A percentile compares a stretch with the other conserved stretches of the same genome.
phyloP scores from a whole-genome alignment of 2,797 vertebrate genomes.

The Crocidura indochinensis region DNA sequence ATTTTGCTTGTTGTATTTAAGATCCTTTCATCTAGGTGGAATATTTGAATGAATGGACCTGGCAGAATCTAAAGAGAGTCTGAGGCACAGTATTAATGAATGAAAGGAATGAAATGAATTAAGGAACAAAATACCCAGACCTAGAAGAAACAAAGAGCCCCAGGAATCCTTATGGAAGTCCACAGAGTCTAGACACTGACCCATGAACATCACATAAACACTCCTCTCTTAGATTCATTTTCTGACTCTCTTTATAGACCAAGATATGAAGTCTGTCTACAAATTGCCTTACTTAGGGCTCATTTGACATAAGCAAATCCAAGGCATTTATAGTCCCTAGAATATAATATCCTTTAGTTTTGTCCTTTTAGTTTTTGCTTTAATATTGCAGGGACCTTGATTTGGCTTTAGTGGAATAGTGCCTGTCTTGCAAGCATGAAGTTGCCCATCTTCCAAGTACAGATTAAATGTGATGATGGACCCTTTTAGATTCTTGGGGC shows the following conservation, averaged over 20 bases:
- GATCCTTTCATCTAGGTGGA: neutral
- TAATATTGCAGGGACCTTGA: no score
- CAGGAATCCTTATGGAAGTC: neutral
- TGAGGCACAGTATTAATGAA: no score
- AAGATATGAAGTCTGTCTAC: neutral
- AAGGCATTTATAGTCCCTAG: no score
- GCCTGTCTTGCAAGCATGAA: no score
- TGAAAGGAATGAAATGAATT: neutral
- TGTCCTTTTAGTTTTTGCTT: no score
- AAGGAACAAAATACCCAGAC: neutral
- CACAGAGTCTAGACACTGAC: neutral
- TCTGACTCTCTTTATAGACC: neutral
- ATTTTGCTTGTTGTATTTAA: neutral
- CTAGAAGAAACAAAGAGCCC: neutral
- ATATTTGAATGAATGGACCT: neutral
- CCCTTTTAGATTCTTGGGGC: no score
- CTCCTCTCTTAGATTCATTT: rapidly evolving
- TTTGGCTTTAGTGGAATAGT: no score
- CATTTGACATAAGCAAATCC: rapidly evolving
- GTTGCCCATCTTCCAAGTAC: no score
- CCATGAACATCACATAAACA: neutral
- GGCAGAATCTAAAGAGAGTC: neutral
- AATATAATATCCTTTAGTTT: neutral
- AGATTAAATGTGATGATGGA: no score
- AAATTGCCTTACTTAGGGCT: neutral